These are phyloP conservation scores for Hylyphantes graminicola DNA, from an alignment of 1,140 invertebrate genomes.

Conservation along the genomic window DNA sequence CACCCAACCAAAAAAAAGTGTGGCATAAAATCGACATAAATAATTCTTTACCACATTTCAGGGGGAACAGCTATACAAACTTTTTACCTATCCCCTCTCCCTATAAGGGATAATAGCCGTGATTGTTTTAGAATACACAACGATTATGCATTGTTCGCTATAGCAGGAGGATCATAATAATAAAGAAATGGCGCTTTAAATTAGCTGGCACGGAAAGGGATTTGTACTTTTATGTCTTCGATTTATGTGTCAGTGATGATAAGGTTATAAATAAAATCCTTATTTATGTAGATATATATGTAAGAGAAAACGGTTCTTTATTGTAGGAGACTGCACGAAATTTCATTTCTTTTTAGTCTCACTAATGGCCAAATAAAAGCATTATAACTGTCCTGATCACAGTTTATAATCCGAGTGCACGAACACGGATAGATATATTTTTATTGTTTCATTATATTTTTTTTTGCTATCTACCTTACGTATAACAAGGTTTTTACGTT, in stretches of 20 bases:
- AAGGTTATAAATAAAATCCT: constrained; percentile 58
- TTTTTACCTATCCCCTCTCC: constrained; percentile 4
- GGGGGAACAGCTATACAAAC: background rate
- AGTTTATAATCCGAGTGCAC: constrained; percentile 52
- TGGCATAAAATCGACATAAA: constrained; percentile 58
- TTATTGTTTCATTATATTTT: constrained; percentile 8
- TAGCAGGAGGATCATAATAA: constrained; percentile 42
- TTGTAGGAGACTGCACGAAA: constrained; percentile 31
- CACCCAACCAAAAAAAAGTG: background rate
- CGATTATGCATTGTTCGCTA: constrained; percentile 56
- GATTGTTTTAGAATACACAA: constrained; percentile 47
- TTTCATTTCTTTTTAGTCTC: constrained; percentile 55
- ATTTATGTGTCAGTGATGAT: constrained; percentile 61
- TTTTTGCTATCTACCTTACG: background rate
- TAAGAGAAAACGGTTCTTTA: background rate
- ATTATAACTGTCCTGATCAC: constrained; percentile 57
- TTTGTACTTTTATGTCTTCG: constrained; percentile 59
- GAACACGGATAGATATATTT: background rate
- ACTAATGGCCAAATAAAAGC: constrained; percentile 59
- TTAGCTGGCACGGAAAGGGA: constrained; percentile 50
- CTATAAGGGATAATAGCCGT: constrained; percentile 25
- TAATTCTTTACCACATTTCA: constrained; percentile 35
- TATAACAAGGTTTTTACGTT: too few relatives aligned
- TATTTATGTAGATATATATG: constrained; percentile 54
- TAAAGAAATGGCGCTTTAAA: constrained; percentile 58